These are phyloP conservation scores for Naso thynnoides DNA, from an alignment of 2,797 vertebrate species.

Conservation along the genomic window DNA sequence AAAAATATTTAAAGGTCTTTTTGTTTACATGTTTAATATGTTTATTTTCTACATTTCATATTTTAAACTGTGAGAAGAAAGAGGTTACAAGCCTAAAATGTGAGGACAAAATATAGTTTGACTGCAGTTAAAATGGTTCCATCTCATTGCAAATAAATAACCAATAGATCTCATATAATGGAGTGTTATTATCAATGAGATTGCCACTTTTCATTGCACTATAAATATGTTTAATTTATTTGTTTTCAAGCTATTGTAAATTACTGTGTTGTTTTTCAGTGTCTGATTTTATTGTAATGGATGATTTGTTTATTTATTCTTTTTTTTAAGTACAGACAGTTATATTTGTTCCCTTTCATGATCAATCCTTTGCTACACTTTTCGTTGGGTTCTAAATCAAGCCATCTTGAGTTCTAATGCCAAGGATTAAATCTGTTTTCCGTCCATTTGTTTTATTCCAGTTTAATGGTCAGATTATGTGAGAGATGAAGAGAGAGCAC, in stretches of 20 bases:
- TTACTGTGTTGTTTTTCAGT: slow-evolving; percentile 23
- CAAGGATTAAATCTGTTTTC: slow-evolving; percentile 9
- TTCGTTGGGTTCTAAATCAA: slow-evolving; percentile 7
- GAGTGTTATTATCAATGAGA: slow-evolving; percentile 7
- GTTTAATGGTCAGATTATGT: slow-evolving; percentile 15
- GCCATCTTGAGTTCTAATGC: slow-evolving; percentile 11
- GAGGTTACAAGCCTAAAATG: slow-evolving; percentile 33
- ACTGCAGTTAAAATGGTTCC: not conserved
- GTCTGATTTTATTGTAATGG: slow-evolving; percentile 25
- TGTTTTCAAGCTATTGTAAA: slow-evolving; percentile 38
- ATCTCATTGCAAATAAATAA: slow-evolving; percentile 33
- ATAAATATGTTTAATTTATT: slow-evolving; percentile 37
- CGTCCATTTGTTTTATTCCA: slow-evolving; percentile 13
- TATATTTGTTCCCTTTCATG: slow-evolving; percentile 9
- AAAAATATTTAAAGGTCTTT: slow-evolving; percentile 39
- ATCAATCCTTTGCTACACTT: slow-evolving; percentile 12
- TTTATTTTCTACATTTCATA: slow-evolving; percentile 50
- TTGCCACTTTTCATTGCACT: slow-evolving; percentile 44
- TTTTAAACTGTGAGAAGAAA: slow-evolving; percentile 22
- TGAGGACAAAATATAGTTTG: slow-evolving; percentile 47
- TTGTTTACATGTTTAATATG: slow-evolving; percentile 66
- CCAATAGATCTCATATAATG: not conserved
- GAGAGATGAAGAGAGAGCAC: slow-evolving; percentile 23
- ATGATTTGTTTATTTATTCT: slow-evolving; percentile 24
- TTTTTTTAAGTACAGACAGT: not conserved